Base-by-base conservation (phyloP, 2,888 invertebrate genomes). In the Zhengitettix transpicula region DNA sequence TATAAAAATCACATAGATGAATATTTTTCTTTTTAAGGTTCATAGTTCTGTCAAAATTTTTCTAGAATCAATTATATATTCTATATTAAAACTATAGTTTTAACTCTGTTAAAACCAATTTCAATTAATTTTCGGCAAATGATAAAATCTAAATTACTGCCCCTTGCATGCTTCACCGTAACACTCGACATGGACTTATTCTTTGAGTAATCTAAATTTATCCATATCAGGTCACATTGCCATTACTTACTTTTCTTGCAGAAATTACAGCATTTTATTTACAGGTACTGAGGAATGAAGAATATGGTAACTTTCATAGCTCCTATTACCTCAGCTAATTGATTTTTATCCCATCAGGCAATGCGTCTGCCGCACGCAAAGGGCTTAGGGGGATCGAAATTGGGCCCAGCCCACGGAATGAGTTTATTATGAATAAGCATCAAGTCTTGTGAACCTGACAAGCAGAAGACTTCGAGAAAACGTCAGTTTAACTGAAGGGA, bases 341-440 rank as follows among this genome's bases (percentile, higher is more conserved):
- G 52, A 42, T 60, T 64, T 64, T 62, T 64, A 60, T 64, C 61
- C 62, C 62, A 58, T 63, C 61, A 64, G 63, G 64, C 59, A 61
- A 42, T 42, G 56, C 55, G 57, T 55, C 56, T 54, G 58, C 57
- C 58, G 53, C 57, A 56, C 41, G 72, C 40, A 65, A 67, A 47
- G 70, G 71, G 66, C 59, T 52, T 58, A 56, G 58, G 61, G 61
- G 61, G 61, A 60, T 60, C 60, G 60, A 57, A 57, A 40, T 40
- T 28, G 55, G 55, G 55, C 55, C 55, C 16, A 41, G 28, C 55
- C 55, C 28, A 40, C 41, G n/a, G 28, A 55, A 55, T 47, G 28
- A 28, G 7, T 28, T 28, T 28, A 28, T 28, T 28, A 28, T 28
- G 28, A 28, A 28, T 28, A 28, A 28, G 28, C 28, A 28, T 28